Conservation (phyloP, 2,113 vertebrate species). For the Orycteropus afer region DNA sequence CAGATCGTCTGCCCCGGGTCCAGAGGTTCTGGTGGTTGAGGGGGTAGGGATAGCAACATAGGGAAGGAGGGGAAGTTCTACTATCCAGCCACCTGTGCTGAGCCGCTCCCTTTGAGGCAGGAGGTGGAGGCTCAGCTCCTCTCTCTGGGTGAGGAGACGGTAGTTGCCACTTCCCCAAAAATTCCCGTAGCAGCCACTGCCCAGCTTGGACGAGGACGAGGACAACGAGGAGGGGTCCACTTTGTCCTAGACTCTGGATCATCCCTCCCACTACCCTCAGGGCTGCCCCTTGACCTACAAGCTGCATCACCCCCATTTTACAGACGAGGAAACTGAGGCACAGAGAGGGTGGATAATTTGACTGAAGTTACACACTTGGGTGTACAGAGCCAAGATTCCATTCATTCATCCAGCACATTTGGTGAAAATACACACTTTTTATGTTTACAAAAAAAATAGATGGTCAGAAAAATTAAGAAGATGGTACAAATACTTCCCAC, state of each 20-base stretch:
- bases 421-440: neutral
- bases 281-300: no score
- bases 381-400: neutral
- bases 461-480: neutral
- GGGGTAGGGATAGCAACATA: neutral
- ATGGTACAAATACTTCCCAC: neutral
- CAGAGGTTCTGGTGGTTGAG: neutral
- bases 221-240: neutral
- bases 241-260: neutral
- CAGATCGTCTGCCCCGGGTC: neutral
- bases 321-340: neutral
- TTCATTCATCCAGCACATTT: neutral
- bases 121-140: neutral
- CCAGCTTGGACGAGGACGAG: neutral
- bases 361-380: neutral
- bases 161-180: neutral
- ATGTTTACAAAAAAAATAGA: neutral
- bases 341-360: neutral
- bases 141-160: no score
- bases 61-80: neutral
- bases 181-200: neutral
- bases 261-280: neutral
- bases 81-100: neutral
- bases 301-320: neutral
- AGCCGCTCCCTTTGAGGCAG: rapidly evolving